Evolutionary conservation across 2,797 vertebrate species (phyloP).

Genomic region (Eulemur albifrons): DNA sequence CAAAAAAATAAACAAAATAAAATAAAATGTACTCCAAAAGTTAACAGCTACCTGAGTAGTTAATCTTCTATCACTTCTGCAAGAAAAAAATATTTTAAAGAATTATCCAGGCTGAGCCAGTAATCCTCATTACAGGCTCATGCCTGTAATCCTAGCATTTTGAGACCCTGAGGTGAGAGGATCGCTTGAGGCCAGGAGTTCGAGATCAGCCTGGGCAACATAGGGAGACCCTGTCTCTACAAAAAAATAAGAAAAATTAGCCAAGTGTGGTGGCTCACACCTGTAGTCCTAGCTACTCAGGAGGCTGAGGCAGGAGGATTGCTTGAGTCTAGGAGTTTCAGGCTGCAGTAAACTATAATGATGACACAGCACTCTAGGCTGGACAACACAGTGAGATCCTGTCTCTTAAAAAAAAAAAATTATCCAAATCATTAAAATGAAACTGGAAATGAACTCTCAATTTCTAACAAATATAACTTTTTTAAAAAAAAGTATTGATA

Average conservation of each 20-base stretch:
- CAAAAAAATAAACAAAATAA: background rate
- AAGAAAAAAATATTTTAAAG: background rate
- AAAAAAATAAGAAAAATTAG: background rate
- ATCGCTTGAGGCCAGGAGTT: background rate
- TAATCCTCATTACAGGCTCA: background rate
- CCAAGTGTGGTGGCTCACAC: background rate
- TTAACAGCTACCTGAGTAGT: background rate
- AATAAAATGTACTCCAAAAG: background rate
- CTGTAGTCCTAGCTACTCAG: background rate
- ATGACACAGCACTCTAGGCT: background rate
- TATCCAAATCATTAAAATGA: conserved; percentile 31
- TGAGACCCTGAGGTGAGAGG: background rate
- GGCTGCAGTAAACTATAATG: background rate
- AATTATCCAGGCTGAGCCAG: background rate
- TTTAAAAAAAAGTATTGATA: background rate
- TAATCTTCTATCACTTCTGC: background rate
- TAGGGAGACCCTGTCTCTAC: background rate
- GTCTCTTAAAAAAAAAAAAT: background rate
- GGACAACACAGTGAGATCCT: background rate
- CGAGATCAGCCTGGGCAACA: background rate
- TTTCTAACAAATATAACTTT: conserved; percentile 3
- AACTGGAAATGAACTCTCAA: background rate
- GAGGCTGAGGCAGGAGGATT: background rate
- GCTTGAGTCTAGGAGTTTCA: background rate
- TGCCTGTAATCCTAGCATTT: background rate